phyloP scores from a whole-genome alignment of 1,140 invertebrate genomes.

The Drosophila melanogaster region Release_6_plus_ISO1_MT NT_033777.3:10580501-10581000 shows the following conservation, averaged over 20 bases:
- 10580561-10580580: conserved; percentile 41
- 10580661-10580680: conserved; percentile 28
- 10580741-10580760: conserved; percentile 22
- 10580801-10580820: conserved; percentile 18
- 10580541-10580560: conserved; percentile 1
- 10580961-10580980: no score
- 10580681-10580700: conserved; percentile 51
- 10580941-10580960: background rate
- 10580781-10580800: conserved; percentile 60
- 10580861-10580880: conserved; percentile 15
- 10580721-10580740: conserved; percentile 37
- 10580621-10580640: conserved; percentile 16
- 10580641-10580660: conserved; percentile 23
- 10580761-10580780: conserved; percentile 55
- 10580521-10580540: conserved; percentile 76
- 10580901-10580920: background rate
- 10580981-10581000: no score
- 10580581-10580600: conserved; percentile 78
- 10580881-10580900: conserved; percentile 18
- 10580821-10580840: conserved; percentile 41
- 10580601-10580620: conserved; percentile 46
- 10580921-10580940: background rate
- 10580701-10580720: conserved; percentile 41
- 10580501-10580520: conserved; percentile 79
- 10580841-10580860: conserved; percentile 51